Evolutionary conservation across 2,797 vertebrate genomes (phyloP).

Genomic region (Microctenopoma stevenorrisi): DNA sequence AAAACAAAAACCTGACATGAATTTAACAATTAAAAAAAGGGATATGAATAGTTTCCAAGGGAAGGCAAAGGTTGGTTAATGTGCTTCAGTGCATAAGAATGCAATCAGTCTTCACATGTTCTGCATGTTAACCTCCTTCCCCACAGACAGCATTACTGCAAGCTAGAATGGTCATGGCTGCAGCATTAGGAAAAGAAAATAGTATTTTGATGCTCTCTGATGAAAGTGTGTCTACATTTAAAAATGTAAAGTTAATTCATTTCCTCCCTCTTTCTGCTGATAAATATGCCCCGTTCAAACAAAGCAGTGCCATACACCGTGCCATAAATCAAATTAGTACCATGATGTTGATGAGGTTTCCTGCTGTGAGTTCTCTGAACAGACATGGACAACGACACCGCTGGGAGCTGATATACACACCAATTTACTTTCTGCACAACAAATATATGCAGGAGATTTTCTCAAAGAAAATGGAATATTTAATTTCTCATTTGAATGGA

Average conservation of each 20-base stretch:
- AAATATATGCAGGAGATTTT: conserved; percentile 68
- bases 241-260: conserved; percentile 30
- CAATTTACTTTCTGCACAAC: conserved; percentile 65
- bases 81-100: conserved; percentile 66
- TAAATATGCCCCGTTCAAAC: conserved; percentile 37
- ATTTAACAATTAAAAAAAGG: conserved; percentile 74
- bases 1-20: conserved; percentile 54
- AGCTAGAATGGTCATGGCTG: conserved; percentile 29
- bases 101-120: conserved; percentile 60
- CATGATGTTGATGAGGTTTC: conserved; percentile 57
- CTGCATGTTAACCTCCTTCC: conserved; percentile 67
- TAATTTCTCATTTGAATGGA: conserved; percentile 68
- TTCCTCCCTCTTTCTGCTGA: conserved; percentile 26
- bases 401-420: conserved; percentile 57
- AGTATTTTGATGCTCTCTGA: conserved; percentile 16
- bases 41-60: conserved; percentile 58
- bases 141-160: conserved; percentile 57
- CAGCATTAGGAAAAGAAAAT: conserved; percentile 19
- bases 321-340: conserved; percentile 66
- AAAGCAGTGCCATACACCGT: conserved; percentile 49
- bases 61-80: conserved; percentile 69
- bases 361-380: conserved; percentile 61
- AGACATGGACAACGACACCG: conserved; percentile 66
- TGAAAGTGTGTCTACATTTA: conserved; percentile 9
- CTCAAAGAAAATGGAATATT: conserved; percentile 70